Evolutionary conservation across 2,888 invertebrate genomes (phyloP), one percentile per base, ranked within the genome.

Genomic region (Xanthorhoe designata): DNA sequence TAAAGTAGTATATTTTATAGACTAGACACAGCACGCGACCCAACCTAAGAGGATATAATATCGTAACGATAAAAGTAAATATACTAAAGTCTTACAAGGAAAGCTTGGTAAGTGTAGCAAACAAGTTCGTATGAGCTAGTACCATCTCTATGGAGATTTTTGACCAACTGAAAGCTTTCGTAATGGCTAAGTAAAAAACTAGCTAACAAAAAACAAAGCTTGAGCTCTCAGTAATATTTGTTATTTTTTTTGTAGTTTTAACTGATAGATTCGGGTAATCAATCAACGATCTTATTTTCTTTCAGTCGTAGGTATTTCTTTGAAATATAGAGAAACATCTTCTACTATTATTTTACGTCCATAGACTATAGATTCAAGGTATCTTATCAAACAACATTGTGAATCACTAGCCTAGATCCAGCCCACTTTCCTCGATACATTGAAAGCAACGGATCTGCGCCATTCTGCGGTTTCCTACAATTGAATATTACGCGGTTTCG

Each of bases 381-480:
- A 64, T 66, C 66, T 85, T 87, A 87, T 86, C 85, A 86, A 78
- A 84, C 84, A 85, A 76, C 83, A 69, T 75, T 78, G 87, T 81
- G 85, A 85, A 87, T 85, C 82, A 59, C 64, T 53, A 81, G 64
- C 60, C 64, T 47, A 64, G 59, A 60, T 49, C 78, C 84, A 86
- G 81, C 83, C 87, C 80, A 87, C 91, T 92, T 91, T 91, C 90
- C 68, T 80, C 71, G 81, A 87, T 87, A 86, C 85, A 87, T 88
- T 84, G 86, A 89, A 90, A 88, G 89, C 90, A 87, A 86, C 89
- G 87, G 88, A 87, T 87, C 67, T 60, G 29, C 78, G 80, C 81
- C 79, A 85, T 87, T 70, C 87, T 91, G 91, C 86, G 90, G 91
- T 91, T 87, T 80, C 82, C 84, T 87, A 88, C 90, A 86, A 91